Evolutionary conservation across 2,113 vertebrate genomes (phyloP), one percentile per base, ranked within the genome.

Genomic region (Australoheros scitulus): DNA sequence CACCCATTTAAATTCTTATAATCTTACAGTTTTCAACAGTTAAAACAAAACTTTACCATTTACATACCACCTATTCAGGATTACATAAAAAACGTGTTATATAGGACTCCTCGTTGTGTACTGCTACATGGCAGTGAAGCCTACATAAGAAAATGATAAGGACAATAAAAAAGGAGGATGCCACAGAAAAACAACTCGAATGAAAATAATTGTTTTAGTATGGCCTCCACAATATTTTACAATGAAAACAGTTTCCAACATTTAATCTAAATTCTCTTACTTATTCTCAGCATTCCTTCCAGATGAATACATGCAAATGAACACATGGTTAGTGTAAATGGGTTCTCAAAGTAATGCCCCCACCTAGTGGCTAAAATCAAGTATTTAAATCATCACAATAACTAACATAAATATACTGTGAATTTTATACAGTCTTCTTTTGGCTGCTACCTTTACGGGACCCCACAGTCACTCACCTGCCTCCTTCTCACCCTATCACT

Each of bases 311-410:
- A 32, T 1, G 55, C 43, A 74, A 6, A 58, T 3, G 41, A 29
- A 52, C 3, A 5, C 10, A 5, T 65, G 65, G 24, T 50, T 29
- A 29, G 24, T 50, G 41, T 26, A 68, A 13, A 6, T 2, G 41
- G 43, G 20, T 24, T 13, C 1, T 26, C 17, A 60, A 60, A 20
- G 14, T 41, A 75, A 85, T 87, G 59, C 84, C 90, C 41, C 86
- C 77, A 76, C 29, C 92, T 91, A 91, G 78, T 82, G 92, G 88
- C 29, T 14, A 10, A 36, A 76, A 20, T 7, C 0, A 68, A 17
- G 2, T 17, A 61, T 3, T 38, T 9, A 9, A 68, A 68, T n/a
- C 1, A 75, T 61, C 41, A 9, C 14, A 56, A 17, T 50, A 8
- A 41, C n/a, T 34, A 15, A 10, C 11, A 29, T 60, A 15, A 47